These are phyloP conservation scores for Torymus aiolomorphi DNA, from an alignment of 2,888 invertebrate genomes.

Conservation along the genomic window DNA sequence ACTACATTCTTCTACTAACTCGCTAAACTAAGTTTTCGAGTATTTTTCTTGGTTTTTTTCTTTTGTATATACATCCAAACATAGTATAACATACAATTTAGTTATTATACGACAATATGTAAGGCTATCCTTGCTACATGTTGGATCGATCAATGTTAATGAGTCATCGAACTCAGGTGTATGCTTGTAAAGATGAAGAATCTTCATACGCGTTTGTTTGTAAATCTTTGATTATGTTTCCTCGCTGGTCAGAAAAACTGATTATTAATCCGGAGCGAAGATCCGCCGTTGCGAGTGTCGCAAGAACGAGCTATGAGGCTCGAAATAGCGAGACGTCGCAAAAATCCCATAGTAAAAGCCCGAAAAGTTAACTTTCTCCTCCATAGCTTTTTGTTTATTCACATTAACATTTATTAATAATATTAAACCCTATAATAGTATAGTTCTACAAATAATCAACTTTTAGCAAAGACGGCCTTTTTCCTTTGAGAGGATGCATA, in stretches of 20 bases:
- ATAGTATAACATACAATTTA: constrained; percentile 50
- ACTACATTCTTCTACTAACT: not conserved
- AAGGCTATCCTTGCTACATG: constrained; percentile 28
- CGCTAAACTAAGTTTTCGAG: constrained; percentile 39
- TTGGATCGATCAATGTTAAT: constrained; percentile 40
- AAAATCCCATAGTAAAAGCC: constrained; percentile 30
- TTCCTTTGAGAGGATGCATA: constrained; percentile 62
- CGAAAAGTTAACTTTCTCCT: constrained; percentile 44
- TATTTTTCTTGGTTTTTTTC: constrained; percentile 27
- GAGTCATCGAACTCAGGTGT: constrained; percentile 53
- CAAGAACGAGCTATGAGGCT: constrained; percentile 32
- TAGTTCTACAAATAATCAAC: constrained; percentile 68
- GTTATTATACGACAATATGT: constrained; percentile 40
- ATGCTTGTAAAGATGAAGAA: constrained; percentile 42
- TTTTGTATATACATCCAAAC: constrained; percentile 44
- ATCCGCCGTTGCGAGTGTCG: constrained; percentile 34
- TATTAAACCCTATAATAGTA: constrained; percentile 57
- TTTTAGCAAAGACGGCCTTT: constrained; percentile 67
- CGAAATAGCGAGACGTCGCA: constrained; percentile 35
- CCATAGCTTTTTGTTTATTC: constrained; percentile 56
- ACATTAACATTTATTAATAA: constrained; percentile 64
- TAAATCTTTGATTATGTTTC: constrained; percentile 51
- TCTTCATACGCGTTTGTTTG: constrained; percentile 37
- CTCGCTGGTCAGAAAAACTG: constrained; percentile 33
- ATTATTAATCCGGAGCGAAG: constrained; percentile 33